These are phyloP conservation scores for Acholoe squamosa DNA, from an alignment of 2,888 invertebrate genomes.

Conservation along the genomic window DNA sequence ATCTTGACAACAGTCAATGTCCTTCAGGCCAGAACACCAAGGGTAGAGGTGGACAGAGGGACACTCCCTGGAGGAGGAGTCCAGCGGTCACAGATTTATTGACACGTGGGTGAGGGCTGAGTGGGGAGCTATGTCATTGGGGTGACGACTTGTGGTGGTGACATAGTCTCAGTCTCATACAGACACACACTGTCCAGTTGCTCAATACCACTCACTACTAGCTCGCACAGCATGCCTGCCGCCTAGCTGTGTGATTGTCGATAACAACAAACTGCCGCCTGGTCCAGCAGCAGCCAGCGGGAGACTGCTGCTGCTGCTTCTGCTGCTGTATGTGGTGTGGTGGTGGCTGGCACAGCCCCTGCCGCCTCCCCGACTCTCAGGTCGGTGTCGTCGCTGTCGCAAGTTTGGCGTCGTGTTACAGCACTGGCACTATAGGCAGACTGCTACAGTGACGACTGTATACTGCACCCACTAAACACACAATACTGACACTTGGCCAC, in stretches of 20 bases:
- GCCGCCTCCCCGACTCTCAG: constrained; percentile 33
- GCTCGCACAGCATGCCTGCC: background rate
- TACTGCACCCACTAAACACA: background rate
- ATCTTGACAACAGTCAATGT: background rate
- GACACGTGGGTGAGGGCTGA: constrained; percentile 25
- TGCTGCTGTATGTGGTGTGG: background rate
- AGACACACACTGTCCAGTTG: background rate
- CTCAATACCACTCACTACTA: background rate
- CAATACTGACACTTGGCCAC: background rate
- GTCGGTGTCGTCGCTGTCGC: background rate
- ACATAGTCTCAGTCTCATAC: background rate
- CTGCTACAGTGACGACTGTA: background rate
- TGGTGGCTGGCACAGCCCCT: background rate
- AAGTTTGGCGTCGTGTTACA: constrained; percentile 12
- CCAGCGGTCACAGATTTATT: background rate
- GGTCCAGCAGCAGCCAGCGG: background rate
- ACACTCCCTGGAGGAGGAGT: background rate
- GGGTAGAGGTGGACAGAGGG: constrained; percentile 9
- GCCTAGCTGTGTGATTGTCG: constrained; percentile 21
- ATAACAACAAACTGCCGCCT: constrained; percentile 53
- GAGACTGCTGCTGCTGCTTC: background rate
- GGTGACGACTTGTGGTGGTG: background rate
- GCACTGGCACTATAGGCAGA: background rate
- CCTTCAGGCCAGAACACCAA: background rate
- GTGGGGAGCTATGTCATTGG: background rate